These are phyloP conservation scores for Salvelinus fontinalis DNA, from an alignment of 2,113 vertebrate species.

Conservation along the genomic window DNA sequence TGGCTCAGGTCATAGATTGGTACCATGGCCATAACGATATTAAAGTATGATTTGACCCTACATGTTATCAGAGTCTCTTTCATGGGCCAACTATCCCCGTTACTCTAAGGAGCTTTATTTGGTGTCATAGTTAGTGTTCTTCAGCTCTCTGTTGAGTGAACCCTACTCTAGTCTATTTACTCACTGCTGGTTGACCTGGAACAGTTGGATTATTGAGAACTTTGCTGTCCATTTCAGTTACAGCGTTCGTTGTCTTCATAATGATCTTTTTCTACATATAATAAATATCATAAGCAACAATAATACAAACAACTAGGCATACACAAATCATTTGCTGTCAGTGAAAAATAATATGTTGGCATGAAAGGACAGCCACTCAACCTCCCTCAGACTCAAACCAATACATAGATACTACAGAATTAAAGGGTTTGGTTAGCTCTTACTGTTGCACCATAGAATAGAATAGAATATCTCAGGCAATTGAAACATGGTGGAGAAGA, in stretches of 20 bases:
- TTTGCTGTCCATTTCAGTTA: background rate
- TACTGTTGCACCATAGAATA: conserved; percentile 65
- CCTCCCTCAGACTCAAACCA: conserved; percentile 11
- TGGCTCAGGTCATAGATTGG: no score
- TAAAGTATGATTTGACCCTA: background rate
- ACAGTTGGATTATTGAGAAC: background rate
- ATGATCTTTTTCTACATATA: background rate
- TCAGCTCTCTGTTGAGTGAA: no score
- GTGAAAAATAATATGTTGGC: conserved; percentile 63
- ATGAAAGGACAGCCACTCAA: conserved; percentile 52
- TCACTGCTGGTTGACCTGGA: background rate
- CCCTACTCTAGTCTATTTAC: background rate
- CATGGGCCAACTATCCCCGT: background rate
- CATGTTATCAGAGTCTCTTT: background rate
- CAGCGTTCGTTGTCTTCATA: background rate
- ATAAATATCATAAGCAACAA: conserved; percentile 39
- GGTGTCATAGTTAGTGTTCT: conserved; percentile 1
- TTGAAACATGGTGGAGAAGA: conserved; percentile 31
- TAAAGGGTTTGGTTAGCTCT: conserved; percentile 76
- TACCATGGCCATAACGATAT: no score
- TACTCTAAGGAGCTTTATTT: background rate
- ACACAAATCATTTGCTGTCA: conserved; percentile 67
- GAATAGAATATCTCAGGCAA: conserved; percentile 26
- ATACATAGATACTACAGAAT: conserved; percentile 61
- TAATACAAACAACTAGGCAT: conserved; percentile 46